Conservation (phyloP, 2,113 vertebrate species). For the Pluvialis apricaria region DNA sequence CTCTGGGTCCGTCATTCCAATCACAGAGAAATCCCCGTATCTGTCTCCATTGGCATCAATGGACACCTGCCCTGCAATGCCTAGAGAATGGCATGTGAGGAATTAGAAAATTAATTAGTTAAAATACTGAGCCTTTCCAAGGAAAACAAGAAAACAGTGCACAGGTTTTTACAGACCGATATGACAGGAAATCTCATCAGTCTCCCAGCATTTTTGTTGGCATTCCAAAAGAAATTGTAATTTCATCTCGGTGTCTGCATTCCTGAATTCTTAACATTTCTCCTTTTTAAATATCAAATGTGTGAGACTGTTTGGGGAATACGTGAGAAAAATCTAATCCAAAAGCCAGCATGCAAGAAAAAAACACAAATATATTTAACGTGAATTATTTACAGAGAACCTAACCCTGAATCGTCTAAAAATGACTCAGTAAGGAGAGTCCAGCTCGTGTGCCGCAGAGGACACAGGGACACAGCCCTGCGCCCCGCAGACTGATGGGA, state of each 20-base stretch:
- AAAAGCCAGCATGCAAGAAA: not conserved
- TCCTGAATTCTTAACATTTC: constrained; percentile 86
- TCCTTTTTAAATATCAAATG: constrained; percentile 63
- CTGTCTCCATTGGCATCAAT: constrained; percentile 93
- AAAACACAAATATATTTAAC: not conserved
- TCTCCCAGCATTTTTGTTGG: constrained; percentile 79
- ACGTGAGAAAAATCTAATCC: constrained; percentile 45
- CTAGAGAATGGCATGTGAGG: constrained; percentile 73
- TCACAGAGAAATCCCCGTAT: constrained; percentile 93
- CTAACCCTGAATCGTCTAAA: not conserved
- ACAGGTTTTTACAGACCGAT: constrained; percentile 74
- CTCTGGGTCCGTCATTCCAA: constrained; percentile 88
- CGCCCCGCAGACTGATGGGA: fast-evolving
- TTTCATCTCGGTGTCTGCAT: constrained; percentile 81
- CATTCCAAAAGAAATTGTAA: constrained; percentile 80
- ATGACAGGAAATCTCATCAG: constrained; percentile 82
- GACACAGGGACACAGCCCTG: not conserved
- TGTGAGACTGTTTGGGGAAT: constrained; percentile 51
- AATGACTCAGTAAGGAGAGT: not conserved
- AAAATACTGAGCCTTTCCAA: constrained; percentile 69
- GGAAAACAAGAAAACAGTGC: constrained; percentile 72
- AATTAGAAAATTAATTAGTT: constrained; percentile 73
- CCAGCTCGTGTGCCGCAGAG: not conserved
- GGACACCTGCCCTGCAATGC: constrained; percentile 94
- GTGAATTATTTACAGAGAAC: not conserved